Percentiles rank a stretch among this genome's conserved stretches.
Conservation (phyloP, 2,797 vertebrate genomes). For the Periparus ater region DNA sequence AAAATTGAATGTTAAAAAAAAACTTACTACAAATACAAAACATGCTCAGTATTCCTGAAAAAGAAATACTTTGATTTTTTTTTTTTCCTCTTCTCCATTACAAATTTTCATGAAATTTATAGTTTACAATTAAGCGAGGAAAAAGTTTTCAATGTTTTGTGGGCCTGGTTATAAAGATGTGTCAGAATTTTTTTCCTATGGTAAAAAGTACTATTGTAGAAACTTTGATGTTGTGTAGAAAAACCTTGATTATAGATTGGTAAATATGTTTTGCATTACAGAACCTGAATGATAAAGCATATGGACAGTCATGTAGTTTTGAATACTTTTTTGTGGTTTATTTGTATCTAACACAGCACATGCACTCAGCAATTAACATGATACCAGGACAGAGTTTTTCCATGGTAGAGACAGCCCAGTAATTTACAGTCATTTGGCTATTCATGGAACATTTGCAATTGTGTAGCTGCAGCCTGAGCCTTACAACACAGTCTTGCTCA, state of each 20-base stretch:
- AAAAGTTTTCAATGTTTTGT: not conserved
- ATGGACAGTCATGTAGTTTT: not conserved
- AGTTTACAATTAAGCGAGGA: not conserved
- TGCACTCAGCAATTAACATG: not conserved
- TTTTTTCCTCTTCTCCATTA: not conserved
- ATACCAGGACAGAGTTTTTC: not conserved
- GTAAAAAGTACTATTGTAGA: not conserved
- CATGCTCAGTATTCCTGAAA: not conserved
- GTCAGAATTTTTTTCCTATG: not conserved
- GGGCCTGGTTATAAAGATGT: not conserved
- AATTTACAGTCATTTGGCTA: not conserved
- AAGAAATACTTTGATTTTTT: not conserved
- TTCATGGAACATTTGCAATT: not conserved
- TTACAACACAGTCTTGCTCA: rapidly evolving
- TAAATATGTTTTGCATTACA: not conserved
- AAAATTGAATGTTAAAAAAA: not conserved
- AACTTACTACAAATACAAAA: not conserved
- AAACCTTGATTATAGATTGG: not conserved
- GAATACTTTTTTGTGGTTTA: not conserved
- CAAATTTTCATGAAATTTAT: not conserved
- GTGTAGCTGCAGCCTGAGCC: not conserved
- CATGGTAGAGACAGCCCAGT: not conserved
- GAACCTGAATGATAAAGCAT: not conserved
- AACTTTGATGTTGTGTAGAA: not conserved
- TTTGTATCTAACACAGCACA: not conserved